A percentile compares a stretch with the other conserved stretches of the same genome.
These are phyloP conservation scores for Calameuta idolon DNA, from an alignment of 2,888 invertebrate species.

Conservation along the genomic window DNA sequence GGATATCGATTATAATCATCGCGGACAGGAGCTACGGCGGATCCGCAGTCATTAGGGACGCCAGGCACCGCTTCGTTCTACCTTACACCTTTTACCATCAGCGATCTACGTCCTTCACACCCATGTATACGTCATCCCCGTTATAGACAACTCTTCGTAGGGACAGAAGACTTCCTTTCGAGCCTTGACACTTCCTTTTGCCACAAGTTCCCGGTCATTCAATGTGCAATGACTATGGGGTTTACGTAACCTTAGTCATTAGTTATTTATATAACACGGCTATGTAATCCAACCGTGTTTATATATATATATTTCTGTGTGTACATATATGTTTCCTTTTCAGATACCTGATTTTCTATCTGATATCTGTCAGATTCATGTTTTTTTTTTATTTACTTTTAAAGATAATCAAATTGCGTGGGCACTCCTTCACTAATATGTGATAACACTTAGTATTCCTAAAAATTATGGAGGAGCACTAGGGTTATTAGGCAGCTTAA, in stretches of 20 bases:
- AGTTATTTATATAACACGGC: neutral
- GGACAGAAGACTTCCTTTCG: neutral
- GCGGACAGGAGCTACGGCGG: constrained; percentile 48
- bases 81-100: constrained; percentile 29
- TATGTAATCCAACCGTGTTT: neutral
- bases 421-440: too few species aligned
- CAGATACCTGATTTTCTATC: too few species aligned
- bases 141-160: neutral
- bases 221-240: neutral
- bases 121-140: neutral
- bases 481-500: neutral
- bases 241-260: neutral
- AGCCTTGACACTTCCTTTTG: neutral
- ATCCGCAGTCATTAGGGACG: constrained; percentile 59
- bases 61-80: constrained; percentile 40
- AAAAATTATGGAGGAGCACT: neutral
- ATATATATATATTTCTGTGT: too few species aligned
- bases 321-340: too few species aligned
- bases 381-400: neutral
- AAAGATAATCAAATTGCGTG: neutral
- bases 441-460: neutral
- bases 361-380: too few species aligned
- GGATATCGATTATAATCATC: constrained; percentile 63
- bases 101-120: constrained; percentile 1
- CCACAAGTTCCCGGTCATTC: neutral